A percentile compares a stretch with the other conserved stretches of the same genome.
Conservation (phyloP, 2,797 vertebrate genomes). For the Fistularia tabacaria region DNA sequence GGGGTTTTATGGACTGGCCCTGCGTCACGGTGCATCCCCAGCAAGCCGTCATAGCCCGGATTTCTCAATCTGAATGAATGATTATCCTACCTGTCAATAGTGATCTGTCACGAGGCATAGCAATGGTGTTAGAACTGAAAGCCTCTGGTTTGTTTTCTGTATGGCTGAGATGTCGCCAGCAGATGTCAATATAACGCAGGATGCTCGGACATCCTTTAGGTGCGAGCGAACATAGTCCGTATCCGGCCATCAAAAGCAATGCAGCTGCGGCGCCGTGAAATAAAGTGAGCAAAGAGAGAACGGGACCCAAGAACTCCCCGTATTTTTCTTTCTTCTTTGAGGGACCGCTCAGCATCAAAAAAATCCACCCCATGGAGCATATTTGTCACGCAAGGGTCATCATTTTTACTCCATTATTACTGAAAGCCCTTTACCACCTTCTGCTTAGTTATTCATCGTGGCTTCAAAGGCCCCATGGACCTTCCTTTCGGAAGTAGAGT, state of each 20-base stretch:
- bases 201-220: constrained; percentile 10
- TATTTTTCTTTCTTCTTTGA: too few species aligned
- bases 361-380: too few species aligned
- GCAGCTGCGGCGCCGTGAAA: constrained; percentile 34
- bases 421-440: too few species aligned
- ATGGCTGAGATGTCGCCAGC: constrained; percentile 35
- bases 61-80: too few species aligned
- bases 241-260: constrained; percentile 13
- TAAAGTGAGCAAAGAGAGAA: constrained; percentile 46
- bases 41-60: too few species aligned
- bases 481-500: constrained; percentile 28
- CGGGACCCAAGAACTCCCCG: background rate
- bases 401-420: constrained; percentile 17
- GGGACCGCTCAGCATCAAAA: too few species aligned
- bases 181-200: constrained; percentile 59
- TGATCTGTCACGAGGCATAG: too few species aligned
- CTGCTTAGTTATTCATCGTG: background rate
- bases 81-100: too few species aligned
- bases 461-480: constrained; percentile 12
- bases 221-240: constrained; percentile 13
- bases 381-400: constrained; percentile 40
- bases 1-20: too few species aligned
- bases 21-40: too few species aligned
- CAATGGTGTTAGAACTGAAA: too few species aligned
- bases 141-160: background rate